Percentiles rank a stretch among this genome's conserved stretches.
phyloP scores from a whole-genome alignment of 2,113 vertebrate genomes.

The Serilophus lunatus region DNA sequence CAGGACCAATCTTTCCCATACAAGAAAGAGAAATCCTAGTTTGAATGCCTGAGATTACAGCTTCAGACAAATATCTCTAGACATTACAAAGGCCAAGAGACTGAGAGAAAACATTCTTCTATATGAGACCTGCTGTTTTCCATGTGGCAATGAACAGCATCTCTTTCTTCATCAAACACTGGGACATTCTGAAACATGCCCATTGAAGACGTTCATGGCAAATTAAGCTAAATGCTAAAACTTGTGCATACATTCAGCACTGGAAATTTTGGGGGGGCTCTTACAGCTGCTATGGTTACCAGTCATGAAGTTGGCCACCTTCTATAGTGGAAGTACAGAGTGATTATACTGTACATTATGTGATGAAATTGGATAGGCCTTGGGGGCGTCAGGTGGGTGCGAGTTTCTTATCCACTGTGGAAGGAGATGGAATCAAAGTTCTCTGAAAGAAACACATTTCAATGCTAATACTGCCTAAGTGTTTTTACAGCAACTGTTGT shows the following conservation, averaged over 20 bases:
- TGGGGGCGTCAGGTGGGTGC: constrained; percentile 25
- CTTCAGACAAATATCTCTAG: constrained; percentile 21
- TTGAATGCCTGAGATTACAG: neutral
- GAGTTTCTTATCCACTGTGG: constrained; percentile 3
- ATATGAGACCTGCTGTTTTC: neutral
- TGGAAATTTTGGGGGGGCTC: neutral
- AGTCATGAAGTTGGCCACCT: constrained; percentile 47
- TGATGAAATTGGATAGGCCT: constrained; percentile 29
- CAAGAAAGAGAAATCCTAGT: neutral
- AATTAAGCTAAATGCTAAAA: constrained; percentile 23
- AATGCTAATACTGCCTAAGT: neutral
- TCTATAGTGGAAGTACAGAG: constrained; percentile 35
- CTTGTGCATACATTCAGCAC: neutral
- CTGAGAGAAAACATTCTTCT: neutral
- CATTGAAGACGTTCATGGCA: neutral
- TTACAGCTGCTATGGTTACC: constrained; percentile 73
- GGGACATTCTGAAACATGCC: neutral
- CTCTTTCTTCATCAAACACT: neutral
- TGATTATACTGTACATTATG: constrained; percentile 31
- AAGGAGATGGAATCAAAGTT: constrained; percentile 12
- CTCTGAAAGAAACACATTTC: neutral
- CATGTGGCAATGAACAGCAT: neutral
- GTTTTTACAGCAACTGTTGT: neutral
- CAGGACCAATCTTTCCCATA: constrained; percentile 31
- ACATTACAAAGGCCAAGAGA: neutral